Evolutionary conservation across 2,888 invertebrate species (phyloP), one percentile per base, ranked within the genome.

Genomic region (Mythimna albipuncta): DNA sequence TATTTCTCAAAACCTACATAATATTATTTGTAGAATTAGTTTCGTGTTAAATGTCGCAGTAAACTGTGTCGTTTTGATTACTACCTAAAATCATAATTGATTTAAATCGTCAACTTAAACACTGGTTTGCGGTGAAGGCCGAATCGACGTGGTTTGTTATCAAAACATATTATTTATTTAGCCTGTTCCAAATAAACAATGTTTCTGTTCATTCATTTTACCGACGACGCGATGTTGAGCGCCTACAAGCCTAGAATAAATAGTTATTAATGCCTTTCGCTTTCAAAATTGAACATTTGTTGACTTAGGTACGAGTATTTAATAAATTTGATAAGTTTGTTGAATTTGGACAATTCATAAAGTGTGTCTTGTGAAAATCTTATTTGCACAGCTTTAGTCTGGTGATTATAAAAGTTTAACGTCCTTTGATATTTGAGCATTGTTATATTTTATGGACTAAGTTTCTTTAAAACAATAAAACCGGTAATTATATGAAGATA

Each of bases 361-460:
- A 71, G 54, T 47, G 52, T 81, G 81, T 81, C 64, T 81, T 77
- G 58, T 61, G 64, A 77, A 70, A 82, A 80, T 82, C 66, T 72
- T 72, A 77, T 77, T 82, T 80, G 41, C 58, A 21, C 82, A 72
- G 82, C 72, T 77, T 77, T 78, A 72, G 72, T 77, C 67, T 64
- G 67, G 69, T 77, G 64, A 66, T 72, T 72, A 82, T 67, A 82
- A 69, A 82, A 82, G 69, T 82, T 81, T 66, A 72, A 64, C 21
- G 57, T 47, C 9, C 50, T 82, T 82, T 77, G 66, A 72, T 80
- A 77, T 71, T 78, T 54, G 67, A 81, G 61, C 61, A 68, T 71
- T 65, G 70, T 71, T 81, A 68, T 70, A 64, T 77, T 81, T 79
- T 64, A 77, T 77, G 54, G 57, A 65, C 16, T 58, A 58, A 79